Conservation (phyloP, 2,888 invertebrate genomes). For the Phorcus lineatus region DNA sequence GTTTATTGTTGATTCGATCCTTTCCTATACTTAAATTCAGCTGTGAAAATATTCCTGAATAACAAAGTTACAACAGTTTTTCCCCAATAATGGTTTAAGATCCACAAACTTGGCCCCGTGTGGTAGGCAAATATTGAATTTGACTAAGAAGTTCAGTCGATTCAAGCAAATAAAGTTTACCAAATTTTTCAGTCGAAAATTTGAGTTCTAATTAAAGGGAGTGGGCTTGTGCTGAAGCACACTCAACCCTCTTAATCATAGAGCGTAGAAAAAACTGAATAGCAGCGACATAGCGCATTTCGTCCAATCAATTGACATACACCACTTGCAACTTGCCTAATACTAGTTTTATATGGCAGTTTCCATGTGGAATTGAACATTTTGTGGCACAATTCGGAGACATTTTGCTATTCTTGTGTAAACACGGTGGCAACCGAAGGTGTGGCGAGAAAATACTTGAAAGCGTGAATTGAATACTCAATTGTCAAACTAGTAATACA, state of each 20-base stretch:
- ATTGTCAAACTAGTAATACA: no score
- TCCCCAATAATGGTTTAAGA: background rate
- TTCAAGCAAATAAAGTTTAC: constrained; percentile 12
- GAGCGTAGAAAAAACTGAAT: background rate
- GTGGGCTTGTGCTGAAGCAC: background rate
- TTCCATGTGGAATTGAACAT: background rate
- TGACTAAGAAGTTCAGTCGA: constrained; percentile 8
- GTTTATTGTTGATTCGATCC: background rate
- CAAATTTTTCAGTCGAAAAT: background rate
- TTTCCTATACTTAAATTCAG: background rate
- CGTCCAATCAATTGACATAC: background rate
- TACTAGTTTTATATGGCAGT: background rate
- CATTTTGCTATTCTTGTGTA: no score
- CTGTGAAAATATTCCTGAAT: constrained; percentile 10
- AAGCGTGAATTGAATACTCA: no score
- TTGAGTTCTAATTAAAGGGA: constrained; percentile 22
- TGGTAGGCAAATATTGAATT: constrained; percentile 14
- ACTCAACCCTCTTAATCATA: background rate
- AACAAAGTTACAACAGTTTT: constrained; percentile 6
- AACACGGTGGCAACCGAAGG: no score
- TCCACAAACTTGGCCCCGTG: background rate
- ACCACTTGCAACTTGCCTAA: background rate
- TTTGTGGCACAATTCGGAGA: background rate
- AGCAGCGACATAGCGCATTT: background rate
- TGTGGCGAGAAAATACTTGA: no score